phyloP scores from a whole-genome alignment of 2,888 invertebrate genomes.

The Meloe dianella region DNA sequence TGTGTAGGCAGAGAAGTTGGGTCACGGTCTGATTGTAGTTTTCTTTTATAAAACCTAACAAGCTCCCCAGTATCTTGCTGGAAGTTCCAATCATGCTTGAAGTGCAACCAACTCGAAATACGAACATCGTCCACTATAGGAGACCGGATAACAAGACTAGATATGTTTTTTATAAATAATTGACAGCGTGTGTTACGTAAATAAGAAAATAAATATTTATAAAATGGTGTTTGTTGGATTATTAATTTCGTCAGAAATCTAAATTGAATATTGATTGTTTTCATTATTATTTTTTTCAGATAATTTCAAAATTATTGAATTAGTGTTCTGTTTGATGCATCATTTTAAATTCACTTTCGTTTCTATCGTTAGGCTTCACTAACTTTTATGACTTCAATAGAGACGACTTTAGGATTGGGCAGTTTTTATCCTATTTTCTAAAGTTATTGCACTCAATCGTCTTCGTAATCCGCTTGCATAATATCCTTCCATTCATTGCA shows the following conservation, averaged over 20 bases:
- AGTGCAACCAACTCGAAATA: constrained; percentile 25
- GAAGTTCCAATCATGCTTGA: constrained; percentile 50
- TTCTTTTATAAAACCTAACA: constrained; percentile 52
- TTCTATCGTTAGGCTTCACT: neutral
- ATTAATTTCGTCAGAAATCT: neutral
- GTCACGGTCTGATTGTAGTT: constrained; percentile 53
- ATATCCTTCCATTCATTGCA: constrained; percentile 2
- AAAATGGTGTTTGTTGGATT: neutral
- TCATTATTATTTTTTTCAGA: neutral
- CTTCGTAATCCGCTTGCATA: constrained; percentile 1
- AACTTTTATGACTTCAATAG: neutral
- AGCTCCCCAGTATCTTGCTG: constrained; percentile 43
- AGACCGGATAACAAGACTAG: neutral
- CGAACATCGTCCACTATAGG: constrained; percentile 7
- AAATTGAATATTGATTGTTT: neutral
- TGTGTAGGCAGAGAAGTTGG: constrained; percentile 36
- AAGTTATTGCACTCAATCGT: constrained; percentile 7
- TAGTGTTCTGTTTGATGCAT: neutral
- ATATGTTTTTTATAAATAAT: neutral
- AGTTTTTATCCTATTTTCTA: constrained; percentile 2
- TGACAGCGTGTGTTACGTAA: neutral
- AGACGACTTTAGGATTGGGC: neutral
- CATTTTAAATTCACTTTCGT: neutral
- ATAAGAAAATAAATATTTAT: neutral
- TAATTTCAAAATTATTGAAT: neutral